Percentiles rank a stretch among this genome's conserved stretches.
Evolutionary conservation across 1,140 invertebrate species (phyloP).

Genomic region (Drosophila ohnishii): DNA sequence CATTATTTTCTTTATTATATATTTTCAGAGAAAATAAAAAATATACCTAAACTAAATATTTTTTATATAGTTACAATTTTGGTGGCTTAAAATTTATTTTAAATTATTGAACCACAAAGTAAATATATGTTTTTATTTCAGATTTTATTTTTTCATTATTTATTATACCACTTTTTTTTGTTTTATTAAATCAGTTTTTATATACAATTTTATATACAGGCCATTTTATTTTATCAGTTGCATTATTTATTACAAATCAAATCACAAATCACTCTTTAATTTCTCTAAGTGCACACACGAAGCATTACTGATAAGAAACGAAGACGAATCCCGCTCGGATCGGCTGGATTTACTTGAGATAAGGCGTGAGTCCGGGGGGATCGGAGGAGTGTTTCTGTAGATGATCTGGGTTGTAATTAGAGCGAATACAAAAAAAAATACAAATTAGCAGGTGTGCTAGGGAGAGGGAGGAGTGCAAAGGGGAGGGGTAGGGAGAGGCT

Average conservation of each 20-base stretch:
- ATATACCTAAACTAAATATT: too few relatives aligned
- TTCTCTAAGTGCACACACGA: conserved; percentile 17
- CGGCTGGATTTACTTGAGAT: conserved; percentile 23
- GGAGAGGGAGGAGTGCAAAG: neutral
- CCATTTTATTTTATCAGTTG: neutral
- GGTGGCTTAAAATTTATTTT: neutral
- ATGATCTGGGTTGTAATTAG: conserved; percentile 61
- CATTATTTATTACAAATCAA: neutral
- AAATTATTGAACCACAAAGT: neutral
- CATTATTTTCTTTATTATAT: too few relatives aligned
- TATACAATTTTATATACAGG: neutral
- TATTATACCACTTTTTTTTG: neutral
- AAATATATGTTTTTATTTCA: neutral
- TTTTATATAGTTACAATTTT: too few relatives aligned
- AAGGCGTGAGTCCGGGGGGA: conserved; percentile 16
- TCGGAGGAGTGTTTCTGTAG: conserved; percentile 22
- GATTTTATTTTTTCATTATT: neutral
- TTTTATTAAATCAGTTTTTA: neutral
- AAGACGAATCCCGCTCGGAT: conserved; percentile 7
- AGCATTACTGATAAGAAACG: conserved; percentile 28
- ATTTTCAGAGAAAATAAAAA: too few relatives aligned
- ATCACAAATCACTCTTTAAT: neutral
- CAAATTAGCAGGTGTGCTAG: conserved; percentile 61
- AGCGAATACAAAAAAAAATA: conserved; percentile 43
- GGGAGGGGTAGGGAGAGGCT: conserved; percentile 10